phyloP scores from a whole-genome alignment of 2,113 vertebrate species.

The Ploceus nigricollis region DNA sequence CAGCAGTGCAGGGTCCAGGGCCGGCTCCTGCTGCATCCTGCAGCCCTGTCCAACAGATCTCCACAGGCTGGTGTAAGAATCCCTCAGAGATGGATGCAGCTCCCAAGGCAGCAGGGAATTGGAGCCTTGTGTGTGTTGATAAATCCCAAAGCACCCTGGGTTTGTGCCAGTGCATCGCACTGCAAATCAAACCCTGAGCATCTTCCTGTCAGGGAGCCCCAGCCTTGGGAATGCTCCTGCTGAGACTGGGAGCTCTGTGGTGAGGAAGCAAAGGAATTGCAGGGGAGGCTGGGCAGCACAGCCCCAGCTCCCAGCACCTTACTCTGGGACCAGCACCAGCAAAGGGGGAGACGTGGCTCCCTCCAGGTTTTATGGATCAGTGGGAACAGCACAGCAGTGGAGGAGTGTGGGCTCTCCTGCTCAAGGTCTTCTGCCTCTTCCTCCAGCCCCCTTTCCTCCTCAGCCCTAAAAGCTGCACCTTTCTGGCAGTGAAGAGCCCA shows the following conservation, averaged over 20 bases:
- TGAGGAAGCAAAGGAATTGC: background rate
- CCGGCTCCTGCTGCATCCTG: background rate
- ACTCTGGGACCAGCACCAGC: background rate
- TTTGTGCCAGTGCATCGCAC: background rate
- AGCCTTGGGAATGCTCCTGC: background rate
- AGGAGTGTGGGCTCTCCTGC: background rate
- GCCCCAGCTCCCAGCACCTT: background rate
- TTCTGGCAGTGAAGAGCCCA: background rate
- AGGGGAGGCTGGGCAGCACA: background rate
- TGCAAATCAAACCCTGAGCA: background rate
- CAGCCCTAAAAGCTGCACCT: background rate
- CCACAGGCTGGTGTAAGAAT: rapidly evolving
- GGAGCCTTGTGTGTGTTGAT: background rate
- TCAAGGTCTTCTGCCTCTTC: background rate
- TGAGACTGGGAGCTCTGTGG: background rate
- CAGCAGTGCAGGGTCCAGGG: background rate
- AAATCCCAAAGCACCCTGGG: no score
- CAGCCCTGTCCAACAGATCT: background rate
- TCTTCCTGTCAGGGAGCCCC: background rate
- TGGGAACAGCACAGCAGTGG: background rate
- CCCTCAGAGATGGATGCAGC: background rate
- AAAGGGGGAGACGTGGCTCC: rapidly evolving
- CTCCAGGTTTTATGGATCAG: background rate
- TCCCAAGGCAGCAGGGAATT: rapidly evolving
- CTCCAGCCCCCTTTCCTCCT: background rate